Conservation (phyloP, 2,797 vertebrate species). For the Percopsis omiscomaycus region DNA sequence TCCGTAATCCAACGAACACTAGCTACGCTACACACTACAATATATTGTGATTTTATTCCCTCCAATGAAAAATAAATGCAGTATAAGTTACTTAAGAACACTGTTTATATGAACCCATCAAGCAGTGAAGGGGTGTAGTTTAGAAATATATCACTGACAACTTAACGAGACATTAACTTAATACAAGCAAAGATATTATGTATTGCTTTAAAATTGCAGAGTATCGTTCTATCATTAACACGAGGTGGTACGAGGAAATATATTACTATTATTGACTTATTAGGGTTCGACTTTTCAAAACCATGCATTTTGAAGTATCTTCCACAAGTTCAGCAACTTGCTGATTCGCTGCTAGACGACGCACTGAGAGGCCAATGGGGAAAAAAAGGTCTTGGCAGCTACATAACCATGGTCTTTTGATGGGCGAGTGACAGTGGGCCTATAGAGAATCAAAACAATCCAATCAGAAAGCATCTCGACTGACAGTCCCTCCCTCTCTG, state of each 20-base stretch:
- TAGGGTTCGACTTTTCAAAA: constrained; percentile 63
- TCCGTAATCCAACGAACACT: constrained; percentile 48
- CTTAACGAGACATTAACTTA: constrained; percentile 56
- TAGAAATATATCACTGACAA: constrained; percentile 64
- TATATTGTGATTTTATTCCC: background rate
- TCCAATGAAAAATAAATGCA: too few relatives aligned
- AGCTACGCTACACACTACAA: constrained; percentile 34
- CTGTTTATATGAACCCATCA: constrained; percentile 50
- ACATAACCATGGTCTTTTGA: constrained; percentile 62
- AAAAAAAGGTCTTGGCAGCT: constrained; percentile 77
- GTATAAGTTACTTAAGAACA: constrained; percentile 44
- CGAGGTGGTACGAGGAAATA: constrained; percentile 51
- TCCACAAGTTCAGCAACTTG: constrained; percentile 72
- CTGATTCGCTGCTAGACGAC: constrained; percentile 83
- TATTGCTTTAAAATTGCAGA: constrained; percentile 58
- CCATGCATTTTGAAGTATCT: constrained; percentile 74
- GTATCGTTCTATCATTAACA: constrained; percentile 53
- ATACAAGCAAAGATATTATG: constrained; percentile 51
- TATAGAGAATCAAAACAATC: constrained; percentile 54
- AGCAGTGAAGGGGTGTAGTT: constrained; percentile 48
- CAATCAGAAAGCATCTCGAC: constrained; percentile 46
- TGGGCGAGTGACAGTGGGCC: constrained; percentile 32
- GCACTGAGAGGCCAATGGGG: constrained; percentile 78
- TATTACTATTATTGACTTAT: constrained; percentile 62
- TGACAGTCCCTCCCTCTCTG: constrained; percentile 68